Evolutionary conservation across 2,888 invertebrate genomes (phyloP).

Genomic region (Sycophila texana): DNA sequence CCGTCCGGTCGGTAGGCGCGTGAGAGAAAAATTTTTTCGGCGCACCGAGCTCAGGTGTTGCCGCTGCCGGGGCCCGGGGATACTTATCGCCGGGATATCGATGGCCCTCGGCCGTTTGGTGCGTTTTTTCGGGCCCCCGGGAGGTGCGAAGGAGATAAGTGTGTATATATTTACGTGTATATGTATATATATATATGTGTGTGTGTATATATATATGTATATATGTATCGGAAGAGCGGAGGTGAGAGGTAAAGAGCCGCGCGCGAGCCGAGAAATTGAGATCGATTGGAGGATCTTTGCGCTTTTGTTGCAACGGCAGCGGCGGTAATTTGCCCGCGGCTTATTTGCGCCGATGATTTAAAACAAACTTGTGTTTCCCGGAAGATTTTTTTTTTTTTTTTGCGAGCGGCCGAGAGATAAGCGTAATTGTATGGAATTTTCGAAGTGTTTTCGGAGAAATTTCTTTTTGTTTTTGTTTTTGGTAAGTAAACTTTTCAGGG

Average conservation of each 20-base stretch:
- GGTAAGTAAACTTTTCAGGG: no score
- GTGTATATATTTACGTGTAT: background rate
- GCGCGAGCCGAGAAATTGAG: slow-evolving; percentile 7
- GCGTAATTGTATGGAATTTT: no score
- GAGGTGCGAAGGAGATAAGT: slow-evolving; percentile 23
- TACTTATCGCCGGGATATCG: slow-evolving; percentile 31
- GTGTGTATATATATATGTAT: no score
- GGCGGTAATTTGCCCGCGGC: background rate
- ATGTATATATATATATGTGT: no score
- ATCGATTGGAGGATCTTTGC: background rate
- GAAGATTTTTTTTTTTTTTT: no score
- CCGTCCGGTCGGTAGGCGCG: slow-evolving; percentile 53
- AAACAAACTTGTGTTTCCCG: slow-evolving; percentile 1
- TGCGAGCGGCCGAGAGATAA: no score
- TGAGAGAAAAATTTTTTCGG: slow-evolving; percentile 53
- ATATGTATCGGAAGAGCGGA: background rate
- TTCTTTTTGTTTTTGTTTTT: no score
- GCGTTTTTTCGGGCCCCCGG: background rate
- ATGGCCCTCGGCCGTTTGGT: background rate
- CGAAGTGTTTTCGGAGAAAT: no score
- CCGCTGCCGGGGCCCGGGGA: slow-evolving; percentile 4
- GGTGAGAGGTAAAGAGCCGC: background rate
- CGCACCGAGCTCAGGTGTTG: background rate
- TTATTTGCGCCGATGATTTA: slow-evolving; percentile 18
- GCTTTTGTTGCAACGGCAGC: no score